These are phyloP conservation scores for Microcebus lehilahytsara DNA, from an alignment of 2,113 vertebrate species.

Conservation along the genomic window DNA sequence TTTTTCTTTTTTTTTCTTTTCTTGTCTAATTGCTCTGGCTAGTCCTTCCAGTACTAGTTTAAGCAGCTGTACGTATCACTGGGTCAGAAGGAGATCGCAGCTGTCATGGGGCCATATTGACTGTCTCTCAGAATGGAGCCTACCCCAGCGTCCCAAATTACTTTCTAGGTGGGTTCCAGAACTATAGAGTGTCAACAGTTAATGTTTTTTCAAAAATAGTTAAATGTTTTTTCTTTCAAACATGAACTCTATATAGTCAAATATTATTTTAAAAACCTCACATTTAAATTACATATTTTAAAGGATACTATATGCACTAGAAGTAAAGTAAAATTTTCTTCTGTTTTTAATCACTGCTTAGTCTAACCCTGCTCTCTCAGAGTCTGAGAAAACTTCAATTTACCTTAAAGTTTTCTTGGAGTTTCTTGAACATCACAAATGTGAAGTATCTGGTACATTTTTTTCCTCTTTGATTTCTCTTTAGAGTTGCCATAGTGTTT, in stretches of 20 bases:
- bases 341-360: neutral
- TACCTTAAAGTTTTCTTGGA: neutral
- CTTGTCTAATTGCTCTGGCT: neutral
- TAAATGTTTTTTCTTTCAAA: neutral
- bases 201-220: neutral
- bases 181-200: neutral
- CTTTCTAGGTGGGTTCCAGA: neutral
- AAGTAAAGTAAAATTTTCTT: neutral
- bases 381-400: neutral
- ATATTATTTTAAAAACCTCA: neutral
- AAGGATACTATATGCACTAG: neutral
- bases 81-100: neutral
- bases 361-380: neutral
- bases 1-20: neutral
- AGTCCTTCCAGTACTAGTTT: neutral
- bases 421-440: neutral
- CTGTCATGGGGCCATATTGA: neutral
- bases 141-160: neutral
- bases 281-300: neutral
- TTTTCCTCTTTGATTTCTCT: neutral
- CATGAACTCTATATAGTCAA: neutral
- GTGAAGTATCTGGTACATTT: neutral
- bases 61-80: neutral
- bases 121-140: neutral
- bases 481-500: neutral